Evolutionary conservation across 1,140 invertebrate species (phyloP).

Genomic region (Pseudomyrmex flavicornis): DNA sequence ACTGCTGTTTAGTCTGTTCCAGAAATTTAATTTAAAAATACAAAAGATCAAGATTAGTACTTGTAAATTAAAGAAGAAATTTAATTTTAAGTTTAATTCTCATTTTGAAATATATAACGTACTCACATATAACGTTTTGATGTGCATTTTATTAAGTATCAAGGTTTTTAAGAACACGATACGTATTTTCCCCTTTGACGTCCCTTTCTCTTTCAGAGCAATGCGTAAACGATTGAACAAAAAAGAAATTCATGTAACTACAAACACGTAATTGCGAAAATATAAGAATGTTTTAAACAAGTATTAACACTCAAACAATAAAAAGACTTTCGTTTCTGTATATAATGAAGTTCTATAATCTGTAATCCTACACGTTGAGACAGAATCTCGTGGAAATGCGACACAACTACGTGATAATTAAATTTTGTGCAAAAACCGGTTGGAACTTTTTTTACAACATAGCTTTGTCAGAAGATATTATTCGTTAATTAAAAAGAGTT

Average conservation of each 20-base stretch:
- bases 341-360: constrained; percentile 13
- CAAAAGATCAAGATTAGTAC: no score
- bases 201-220: not conserved
- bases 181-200: not conserved
- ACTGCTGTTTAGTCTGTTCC: no score
- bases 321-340: constrained; percentile 24
- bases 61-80: no score
- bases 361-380: constrained; percentile 3
- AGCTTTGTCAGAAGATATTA: constrained; percentile 17
- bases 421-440: constrained; percentile 28
- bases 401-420: constrained; percentile 51
- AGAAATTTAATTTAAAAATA: no score
- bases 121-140: not conserved
- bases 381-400: constrained; percentile 2
- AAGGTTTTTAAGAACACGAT: not conserved
- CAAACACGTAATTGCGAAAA: not conserved
- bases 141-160: no score
- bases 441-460: constrained; percentile 1
- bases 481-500: constrained; percentile 29
- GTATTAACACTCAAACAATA: not conserved
- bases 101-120: not conserved
- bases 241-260: constrained; percentile 6
- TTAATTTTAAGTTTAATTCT: not conserved
- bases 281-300: constrained; percentile 15
- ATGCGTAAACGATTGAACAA: not conserved